A percentile compares a stretch with the other conserved stretches of the same genome.
These are phyloP conservation scores for Netelia melanura DNA, from an alignment of 2,888 invertebrate genomes.

Conservation along the genomic window DNA sequence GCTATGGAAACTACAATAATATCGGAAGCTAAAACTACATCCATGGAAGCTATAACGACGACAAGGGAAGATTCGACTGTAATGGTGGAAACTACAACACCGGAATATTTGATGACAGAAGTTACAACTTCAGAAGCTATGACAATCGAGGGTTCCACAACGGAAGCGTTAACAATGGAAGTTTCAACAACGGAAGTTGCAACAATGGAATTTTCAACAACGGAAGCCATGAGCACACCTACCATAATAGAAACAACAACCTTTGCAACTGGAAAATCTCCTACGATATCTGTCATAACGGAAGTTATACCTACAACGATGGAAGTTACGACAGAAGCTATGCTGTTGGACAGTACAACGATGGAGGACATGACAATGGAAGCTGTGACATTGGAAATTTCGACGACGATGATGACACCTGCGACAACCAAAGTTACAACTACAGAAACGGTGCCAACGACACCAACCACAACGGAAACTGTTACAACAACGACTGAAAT, in stretches of 20 bases:
- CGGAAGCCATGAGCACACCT: constrained; percentile 38
- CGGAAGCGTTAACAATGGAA: constrained; percentile 20
- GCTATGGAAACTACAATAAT: background rate
- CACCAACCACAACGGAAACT: background rate
- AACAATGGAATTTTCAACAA: constrained; percentile 18
- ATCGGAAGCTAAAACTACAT: too few species aligned
- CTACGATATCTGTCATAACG: background rate
- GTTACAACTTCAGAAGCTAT: constrained; percentile 32
- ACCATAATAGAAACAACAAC: constrained; percentile 69
- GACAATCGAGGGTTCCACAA: constrained; percentile 2
- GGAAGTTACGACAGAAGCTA: background rate
- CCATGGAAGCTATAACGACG: too few species aligned
- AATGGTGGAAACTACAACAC: background rate
- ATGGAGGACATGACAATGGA: constrained; percentile 1
- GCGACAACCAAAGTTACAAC: constrained; percentile 34
- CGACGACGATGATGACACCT: background rate
- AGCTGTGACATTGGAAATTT: background rate
- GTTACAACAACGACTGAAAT: background rate
- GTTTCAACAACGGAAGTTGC: constrained; percentile 6
- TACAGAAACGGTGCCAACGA: background rate
- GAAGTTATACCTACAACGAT: background rate
- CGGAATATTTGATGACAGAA: background rate
- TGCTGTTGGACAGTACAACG: background rate
- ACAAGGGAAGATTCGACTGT: background rate
- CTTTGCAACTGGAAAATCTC: constrained; percentile 38